Percentiles rank a stretch among this genome's conserved stretches.
Conservation (phyloP, 2,797 vertebrate species). For the Danio choprae region DNA sequence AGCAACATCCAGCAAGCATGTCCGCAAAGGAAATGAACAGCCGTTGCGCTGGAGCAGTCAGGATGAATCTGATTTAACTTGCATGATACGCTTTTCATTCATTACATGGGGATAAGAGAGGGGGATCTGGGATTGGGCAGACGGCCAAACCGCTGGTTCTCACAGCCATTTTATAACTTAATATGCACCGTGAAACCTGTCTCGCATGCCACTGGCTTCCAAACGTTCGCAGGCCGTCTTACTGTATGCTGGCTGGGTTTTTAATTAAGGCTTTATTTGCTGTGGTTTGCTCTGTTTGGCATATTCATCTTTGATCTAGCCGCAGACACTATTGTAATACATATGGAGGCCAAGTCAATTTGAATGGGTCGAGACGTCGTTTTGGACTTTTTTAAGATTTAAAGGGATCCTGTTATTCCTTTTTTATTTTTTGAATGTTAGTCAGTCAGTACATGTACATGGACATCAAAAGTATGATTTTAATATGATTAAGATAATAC, state of each 20-base stretch:
- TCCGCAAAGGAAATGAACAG: slow-evolving; percentile 59
- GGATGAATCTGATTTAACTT: slow-evolving; percentile 62
- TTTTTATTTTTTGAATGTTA: too few species aligned
- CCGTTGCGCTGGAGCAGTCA: slow-evolving; percentile 54
- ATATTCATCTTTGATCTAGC: slow-evolving; percentile 10
- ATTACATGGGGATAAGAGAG: slow-evolving; percentile 57
- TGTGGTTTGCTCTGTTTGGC: slow-evolving; percentile 30
- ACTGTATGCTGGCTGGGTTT: slow-evolving; percentile 31
- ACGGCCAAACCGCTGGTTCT: slow-evolving; percentile 62
- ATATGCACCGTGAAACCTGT: slow-evolving; percentile 59
- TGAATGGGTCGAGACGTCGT: background rate
- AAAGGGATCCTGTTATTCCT: background rate
- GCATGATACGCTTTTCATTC: slow-evolving; percentile 64
- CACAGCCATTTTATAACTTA: slow-evolving; percentile 64
- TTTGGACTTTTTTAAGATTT: background rate
- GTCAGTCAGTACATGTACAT: too few species aligned
- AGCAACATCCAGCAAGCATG: slow-evolving; percentile 29
- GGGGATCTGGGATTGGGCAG: slow-evolving; percentile 42
- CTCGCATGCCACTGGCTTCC: slow-evolving; percentile 43
- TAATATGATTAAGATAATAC: too few species aligned
- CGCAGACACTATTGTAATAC: background rate
- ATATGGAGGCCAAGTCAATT: slow-evolving; percentile 17
- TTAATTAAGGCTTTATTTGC: slow-evolving; percentile 51
- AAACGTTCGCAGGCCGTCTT: slow-evolving; percentile 33
- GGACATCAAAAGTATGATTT: too few species aligned